Evolutionary conservation across 2,888 invertebrate species (phyloP), one percentile per base, ranked within the genome.

Genomic region (Empis livida): DNA sequence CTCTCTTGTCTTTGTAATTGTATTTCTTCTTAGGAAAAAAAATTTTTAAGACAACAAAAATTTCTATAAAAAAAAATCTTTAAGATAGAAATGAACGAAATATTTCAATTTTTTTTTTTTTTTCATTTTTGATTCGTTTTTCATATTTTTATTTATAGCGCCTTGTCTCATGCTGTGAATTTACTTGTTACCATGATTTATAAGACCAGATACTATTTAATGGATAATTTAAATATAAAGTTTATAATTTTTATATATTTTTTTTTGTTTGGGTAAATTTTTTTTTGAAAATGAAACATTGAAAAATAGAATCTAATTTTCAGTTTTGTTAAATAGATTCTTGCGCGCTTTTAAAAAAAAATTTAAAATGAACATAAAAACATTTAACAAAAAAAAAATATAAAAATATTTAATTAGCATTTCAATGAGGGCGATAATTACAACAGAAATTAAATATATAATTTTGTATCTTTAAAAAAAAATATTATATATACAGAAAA

Each of bases 121-220:
- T 43, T 32, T 45, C 45, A 32, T 30, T 45, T 42, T 43, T 38
- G 30, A 43, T 47, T 30, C 6, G 15, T 6, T 43, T 43, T 47
- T 47, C 30, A 43, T 42, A 47, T 43, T 47, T 52, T 56, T 62
- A 63, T 62, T 63, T 63, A 62, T 63, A 63, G 63, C 27, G 20
- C 56, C 61, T 60, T 63, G 61, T 63, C 63, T 64, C 64, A 64
- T 63, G 64, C 63, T 63, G 63, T 61, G 64, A 60, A 57, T 59
- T 58, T 57, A 59, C 59, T 61, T 61, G 61, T 59, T 60, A 59
- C 56, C 57, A 64, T 65, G 65, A 66, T 65, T 64, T 64, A 66
- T 64, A 61, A 27, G 23, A 27, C 23, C 23, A 27, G 23, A 27
- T 27, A 27, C 23, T 27, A 27, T 27, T 27, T 27, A 27, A 27